Base-by-base conservation (phyloP, 2,888 invertebrate species). In the Phymatocera aterrima region DNA sequence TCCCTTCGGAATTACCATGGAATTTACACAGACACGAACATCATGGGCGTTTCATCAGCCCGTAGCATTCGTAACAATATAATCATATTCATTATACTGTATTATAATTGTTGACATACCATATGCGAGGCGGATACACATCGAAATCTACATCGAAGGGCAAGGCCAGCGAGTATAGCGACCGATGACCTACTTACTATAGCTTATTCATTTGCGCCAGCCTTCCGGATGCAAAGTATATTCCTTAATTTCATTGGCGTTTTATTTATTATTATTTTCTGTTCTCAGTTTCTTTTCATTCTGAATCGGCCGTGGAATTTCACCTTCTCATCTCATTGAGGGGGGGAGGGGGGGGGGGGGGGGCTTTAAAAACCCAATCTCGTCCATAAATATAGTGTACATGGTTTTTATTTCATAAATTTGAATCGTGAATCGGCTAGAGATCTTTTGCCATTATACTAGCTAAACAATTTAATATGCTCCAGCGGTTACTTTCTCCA, bases 401-500 rank as follows among this genome's bases (percentile, higher is more conserved):
- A n/a, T n/a, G n/a, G n/a, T n/a, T n/a, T n/a, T n/a, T n/a, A n/a
- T n/a, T n/a, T n/a, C n/a, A n/a, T n/a, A n/a, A n/a, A 12, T 43
- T 43, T 43, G 43, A 31, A 31, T 60, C 31, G 28, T 28, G n/a
- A 24, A 60, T 28, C 31, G 60, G 5, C 60, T 8, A n/a, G 61
- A 37, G 34, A 37, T 64, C 8, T 18, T 64, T 64, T 37, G 18
- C 61, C 10, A 64, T 64, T n/a, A 12, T 51, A 2, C 18, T 64
- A 37, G 61, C 34, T 51, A 64, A 37, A 64, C 8, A 21, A 64
- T 37, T 64, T 37, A 37, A 64, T 64, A 64, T 64, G 61, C 61
- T 64, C 18, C 37, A 21, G 37, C 61, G 61, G 61, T 64, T 64
- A 72, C 72, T 72, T 72, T 72, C 72, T 34, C 72, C 51, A 24